Percentiles rank a stretch among this genome's conserved stretches.
These are phyloP conservation scores for Pseudobourletiella spinata DNA, from an alignment of 1,140 invertebrate species.

Conservation along the genomic window DNA sequence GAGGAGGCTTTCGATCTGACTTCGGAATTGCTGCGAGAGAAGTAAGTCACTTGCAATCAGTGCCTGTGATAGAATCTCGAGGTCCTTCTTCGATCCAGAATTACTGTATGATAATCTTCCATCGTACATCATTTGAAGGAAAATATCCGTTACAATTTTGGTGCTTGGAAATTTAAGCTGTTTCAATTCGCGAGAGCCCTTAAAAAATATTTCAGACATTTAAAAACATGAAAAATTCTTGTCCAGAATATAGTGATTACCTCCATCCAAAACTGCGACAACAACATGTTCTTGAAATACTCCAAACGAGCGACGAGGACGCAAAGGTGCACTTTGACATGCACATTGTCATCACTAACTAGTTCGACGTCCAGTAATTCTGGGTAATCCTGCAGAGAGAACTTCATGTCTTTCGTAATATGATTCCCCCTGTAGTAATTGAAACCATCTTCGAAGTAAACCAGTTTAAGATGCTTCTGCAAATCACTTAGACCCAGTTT, in stretches of 20 bases:
- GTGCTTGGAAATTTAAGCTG: not conserved
- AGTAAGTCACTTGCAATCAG: not conserved
- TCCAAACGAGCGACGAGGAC: conserved; percentile 59
- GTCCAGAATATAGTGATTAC: conserved; percentile 39
- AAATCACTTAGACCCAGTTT: conserved; percentile 41
- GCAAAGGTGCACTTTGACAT: conserved; percentile 61
- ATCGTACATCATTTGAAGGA: not conserved
- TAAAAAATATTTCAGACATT: not conserved
- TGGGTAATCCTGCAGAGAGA: not conserved
- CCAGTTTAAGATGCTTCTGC: conserved; percentile 38
- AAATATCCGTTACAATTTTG: not conserved
- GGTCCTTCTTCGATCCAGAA: not conserved
- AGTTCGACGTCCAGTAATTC: conserved; percentile 55
- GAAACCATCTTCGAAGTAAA: conserved; percentile 1
- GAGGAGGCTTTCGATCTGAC: conserved; percentile 52
- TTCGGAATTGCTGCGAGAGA: conserved; percentile 10
- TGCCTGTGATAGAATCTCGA: conserved; percentile 1
- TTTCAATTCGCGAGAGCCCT: not conserved
- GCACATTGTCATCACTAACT: conserved; percentile 48
- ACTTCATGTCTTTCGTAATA: not conserved
- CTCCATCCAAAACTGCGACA: conserved; percentile 59
- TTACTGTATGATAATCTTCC: not conserved
- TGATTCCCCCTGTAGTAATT: no score
- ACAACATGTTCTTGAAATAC: conserved; percentile 62
- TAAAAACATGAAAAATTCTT: not conserved